Evolutionary conservation across 2,797 vertebrate species (phyloP).

Genomic region (Aplochiton taeniatus): DNA sequence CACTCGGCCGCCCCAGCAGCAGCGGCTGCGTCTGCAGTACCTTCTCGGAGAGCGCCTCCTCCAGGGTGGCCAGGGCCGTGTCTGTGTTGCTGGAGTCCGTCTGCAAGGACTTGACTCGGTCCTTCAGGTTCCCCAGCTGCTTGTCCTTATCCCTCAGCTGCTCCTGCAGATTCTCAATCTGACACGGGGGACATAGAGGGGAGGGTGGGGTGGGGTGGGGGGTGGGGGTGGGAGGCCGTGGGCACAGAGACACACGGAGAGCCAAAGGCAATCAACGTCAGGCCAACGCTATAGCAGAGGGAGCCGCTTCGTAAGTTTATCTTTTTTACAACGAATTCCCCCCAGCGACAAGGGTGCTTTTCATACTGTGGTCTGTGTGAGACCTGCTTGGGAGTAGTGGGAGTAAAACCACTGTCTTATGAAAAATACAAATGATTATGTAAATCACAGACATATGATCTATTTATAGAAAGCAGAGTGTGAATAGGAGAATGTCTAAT

Average conservation of each 20-base stretch:
- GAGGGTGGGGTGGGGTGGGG: background rate
- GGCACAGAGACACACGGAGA: background rate
- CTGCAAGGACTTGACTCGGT: slow-evolving; percentile 95
- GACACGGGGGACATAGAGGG: background rate
- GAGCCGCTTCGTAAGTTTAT: too few relatives aligned
- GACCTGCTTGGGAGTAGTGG: too few relatives aligned
- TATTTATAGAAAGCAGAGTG: too few relatives aligned
- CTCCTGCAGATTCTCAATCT: slow-evolving; percentile 92
- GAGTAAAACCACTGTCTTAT: too few relatives aligned
- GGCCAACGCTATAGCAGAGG: too few relatives aligned
- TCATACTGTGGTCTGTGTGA: too few relatives aligned
- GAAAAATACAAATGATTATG: too few relatives aligned
- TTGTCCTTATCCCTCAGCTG: slow-evolving; percentile 98
- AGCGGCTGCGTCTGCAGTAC: slow-evolving; percentile 57
- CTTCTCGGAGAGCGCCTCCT: slow-evolving; percentile 98
- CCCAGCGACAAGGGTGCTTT: too few relatives aligned
- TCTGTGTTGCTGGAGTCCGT: slow-evolving; percentile 98
- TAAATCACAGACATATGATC: too few relatives aligned
- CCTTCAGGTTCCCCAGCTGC: slow-evolving; percentile 93
- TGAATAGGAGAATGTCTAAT: too few relatives aligned
- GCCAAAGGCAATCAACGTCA: slow-evolving; percentile 2
- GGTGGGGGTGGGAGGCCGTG: slow-evolving; percentile 6
- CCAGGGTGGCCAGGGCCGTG: slow-evolving; percentile 92
- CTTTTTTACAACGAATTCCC: too few relatives aligned
- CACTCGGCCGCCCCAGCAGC: too few relatives aligned